Base-by-base conservation (phyloP, 2,888 invertebrate species). In the Ditula angustiorana region DNA sequence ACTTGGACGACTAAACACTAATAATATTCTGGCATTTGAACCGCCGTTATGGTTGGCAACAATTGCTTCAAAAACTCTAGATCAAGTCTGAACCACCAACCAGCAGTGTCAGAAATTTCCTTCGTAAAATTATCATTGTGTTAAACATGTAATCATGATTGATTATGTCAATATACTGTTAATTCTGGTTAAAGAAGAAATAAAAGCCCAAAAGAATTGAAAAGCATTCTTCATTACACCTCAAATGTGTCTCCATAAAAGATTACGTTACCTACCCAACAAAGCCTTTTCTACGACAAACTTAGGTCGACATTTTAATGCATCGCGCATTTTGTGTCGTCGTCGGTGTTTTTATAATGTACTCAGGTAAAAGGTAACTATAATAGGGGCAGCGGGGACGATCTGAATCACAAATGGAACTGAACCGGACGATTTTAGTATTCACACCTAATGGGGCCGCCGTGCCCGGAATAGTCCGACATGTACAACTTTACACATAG, bases 381-480 rank as follows among this genome's bases (percentile, higher is more conserved):
- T 72, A 70, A 71, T 66, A 46, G 71, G 65, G 57, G 61, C 55
- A 61, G 53, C 37, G 65, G 46, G 66, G 61, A 65, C 70, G 71
- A 70, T 66, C 68, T 58, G 77, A 80, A 80, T 78, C 74, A 66
- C 70, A 74, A 74, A 77, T 72, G 65, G 66, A 47, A 64, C 66
- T 49, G 73, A 71, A 74, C 73, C 72, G 67, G 52, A 65, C 60
- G 28, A 46, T 60, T 74, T 76, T 71, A 72, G 75, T 74, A 78
- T 79, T 74, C 77, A 63, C 57, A 19, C 49, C 65, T 67, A 68
- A 69, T 68, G 61, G 24, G 62, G 53, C 63, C 41, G 13, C 47
- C 74, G 78, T 77, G 78, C 74, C 72, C 67, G 50, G 76, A 76
- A 76, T 77, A 50, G 46, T 37, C 66, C 33, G 7, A 53, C 35